Base-by-base conservation (phyloP, 2,888 invertebrate genomes). In the Tachina grossa region DNA sequence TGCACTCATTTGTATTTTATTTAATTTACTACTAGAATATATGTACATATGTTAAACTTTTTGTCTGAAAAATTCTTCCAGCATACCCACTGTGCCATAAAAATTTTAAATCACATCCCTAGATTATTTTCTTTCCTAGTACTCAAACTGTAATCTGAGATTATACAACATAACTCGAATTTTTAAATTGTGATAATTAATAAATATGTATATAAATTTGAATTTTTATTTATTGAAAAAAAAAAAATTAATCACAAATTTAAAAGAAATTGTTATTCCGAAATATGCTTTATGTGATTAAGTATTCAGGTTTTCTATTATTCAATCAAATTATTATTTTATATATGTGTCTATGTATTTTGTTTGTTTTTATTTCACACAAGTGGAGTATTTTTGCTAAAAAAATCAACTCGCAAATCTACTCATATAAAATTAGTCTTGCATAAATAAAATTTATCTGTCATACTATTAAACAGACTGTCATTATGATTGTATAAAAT, bases 391-490 rank as follows among this genome's bases (percentile, higher is more conserved):
- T 19, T 49, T 39, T 22, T 14, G 5, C 6, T 45, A 22, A 8
- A 11, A 47, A 49, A 45, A 31, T 31, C 10, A n/a, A 9, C n/a
- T 66, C 49, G 65, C n/a, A 41, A 68, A 47, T 14, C 2, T 31
- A 31, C 2, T 9, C 16, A 16, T 57, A 16, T 39, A 11, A 59
- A 53, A 53, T 75, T 63, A 75, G 43, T 51, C 10, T 53, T 63
- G 43, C 51, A 51, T 51, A 63, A 74, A 19, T 9, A 49, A 49
- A 45, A 74, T 13, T 39, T 45, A 14, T 47, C 53, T 47, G 57
- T 49, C 39, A 61, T 74, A 8, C 61, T 74, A 59, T 77, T 77
- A 14, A 39, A 49, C 55, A 57, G 66, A 39, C 45, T 4, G 4
- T 47, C 43, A 14, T 1, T 45, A 16, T 57, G 39, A 16, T 45